phyloP scores from a whole-genome alignment of 2,888 invertebrate species.

The Nephrotoma flavescens region DNA sequence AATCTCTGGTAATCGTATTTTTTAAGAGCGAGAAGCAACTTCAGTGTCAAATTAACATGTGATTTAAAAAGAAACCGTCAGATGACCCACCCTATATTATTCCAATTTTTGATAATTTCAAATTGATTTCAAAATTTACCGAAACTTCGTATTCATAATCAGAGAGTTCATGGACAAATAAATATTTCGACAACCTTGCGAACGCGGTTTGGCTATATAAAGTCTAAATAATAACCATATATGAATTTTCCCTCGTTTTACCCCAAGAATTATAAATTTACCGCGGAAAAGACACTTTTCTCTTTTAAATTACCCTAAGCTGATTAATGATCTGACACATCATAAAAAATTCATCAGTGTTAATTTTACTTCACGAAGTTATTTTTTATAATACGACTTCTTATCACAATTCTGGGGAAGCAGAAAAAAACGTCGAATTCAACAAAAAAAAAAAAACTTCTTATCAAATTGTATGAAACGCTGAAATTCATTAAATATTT shows the following conservation, averaged over 20 bases:
- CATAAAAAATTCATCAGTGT: background rate
- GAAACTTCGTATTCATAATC: no score
- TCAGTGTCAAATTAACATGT: no score
- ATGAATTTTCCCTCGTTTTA: background rate
- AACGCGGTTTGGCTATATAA: no score
- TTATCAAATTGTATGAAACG: background rate
- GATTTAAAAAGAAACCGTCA: no score
- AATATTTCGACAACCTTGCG: no score
- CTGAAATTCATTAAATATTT: background rate
- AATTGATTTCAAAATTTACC: no score
- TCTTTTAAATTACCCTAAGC: background rate
- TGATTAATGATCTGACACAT: background rate
- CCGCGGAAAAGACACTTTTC: background rate
- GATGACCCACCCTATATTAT: no score
- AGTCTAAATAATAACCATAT: no score
- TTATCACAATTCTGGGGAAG: background rate
- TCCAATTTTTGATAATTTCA: no score
- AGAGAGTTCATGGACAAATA: no score
- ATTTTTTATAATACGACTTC: background rate
- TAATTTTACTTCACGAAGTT: background rate
- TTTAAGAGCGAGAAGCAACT: no score
- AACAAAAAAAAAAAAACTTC: background rate
- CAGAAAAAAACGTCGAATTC: background rate
- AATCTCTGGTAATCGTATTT: no score
- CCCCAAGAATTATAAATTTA: background rate